Evolutionary conservation across 2,113 vertebrate genomes (phyloP).

Genomic region (Onychostoma macrolepis): DNA sequence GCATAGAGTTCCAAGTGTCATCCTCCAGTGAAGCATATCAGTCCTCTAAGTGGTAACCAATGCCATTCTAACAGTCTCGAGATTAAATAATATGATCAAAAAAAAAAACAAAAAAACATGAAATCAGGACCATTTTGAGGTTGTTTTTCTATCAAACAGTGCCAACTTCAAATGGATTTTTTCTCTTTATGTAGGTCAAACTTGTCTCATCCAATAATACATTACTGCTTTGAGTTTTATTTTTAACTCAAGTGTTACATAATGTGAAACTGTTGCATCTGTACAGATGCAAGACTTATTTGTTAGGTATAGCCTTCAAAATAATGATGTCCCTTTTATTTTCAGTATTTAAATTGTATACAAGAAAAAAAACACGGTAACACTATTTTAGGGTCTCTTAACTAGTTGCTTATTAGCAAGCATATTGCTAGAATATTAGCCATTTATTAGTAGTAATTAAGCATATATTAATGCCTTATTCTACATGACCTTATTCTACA

Average conservation of each 20-base stretch:
- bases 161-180: background rate
- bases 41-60: background rate
- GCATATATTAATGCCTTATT: no score
- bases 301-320: background rate
- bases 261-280: background rate
- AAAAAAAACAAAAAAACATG: no score
- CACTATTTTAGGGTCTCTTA: no score
- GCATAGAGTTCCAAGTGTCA: background rate
- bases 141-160: background rate
- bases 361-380: no score
- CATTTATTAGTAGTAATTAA: no score
- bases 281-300: background rate
- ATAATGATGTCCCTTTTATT: background rate
- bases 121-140: background rate
- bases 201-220: background rate
- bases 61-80: background rate
- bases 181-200: background rate
- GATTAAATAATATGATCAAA: background rate
- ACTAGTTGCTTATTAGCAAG: no score
- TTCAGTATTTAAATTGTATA: background rate
- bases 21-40: background rate
- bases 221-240: background rate
- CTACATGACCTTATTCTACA: no score
- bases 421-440: no score
- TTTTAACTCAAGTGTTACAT: background rate